A percentile compares a stretch with the other conserved stretches of the same genome.
Conservation (phyloP, 2,797 vertebrate genomes). For the Botia kubotai region DNA sequence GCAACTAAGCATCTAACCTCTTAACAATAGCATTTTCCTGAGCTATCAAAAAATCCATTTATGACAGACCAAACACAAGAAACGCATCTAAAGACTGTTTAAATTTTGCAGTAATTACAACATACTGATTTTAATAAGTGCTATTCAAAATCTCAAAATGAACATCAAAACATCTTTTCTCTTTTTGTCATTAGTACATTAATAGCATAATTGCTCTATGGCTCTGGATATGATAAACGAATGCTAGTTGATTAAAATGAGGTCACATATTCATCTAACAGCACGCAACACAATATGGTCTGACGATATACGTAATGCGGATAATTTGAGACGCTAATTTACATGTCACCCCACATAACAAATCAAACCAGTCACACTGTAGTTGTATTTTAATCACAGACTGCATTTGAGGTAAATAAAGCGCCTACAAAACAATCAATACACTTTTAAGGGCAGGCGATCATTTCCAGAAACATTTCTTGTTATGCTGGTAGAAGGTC, state of each 20-base stretch:
- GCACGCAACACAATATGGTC: neutral
- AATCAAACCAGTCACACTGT: neutral
- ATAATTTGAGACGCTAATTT: constrained; percentile 4
- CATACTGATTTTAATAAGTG: neutral
- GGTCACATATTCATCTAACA: constrained; percentile 1
- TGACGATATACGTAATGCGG: neutral
- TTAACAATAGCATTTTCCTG: too few relatives aligned
- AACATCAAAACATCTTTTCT: neutral
- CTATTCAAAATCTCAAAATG: neutral
- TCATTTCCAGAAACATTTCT: too few relatives aligned
- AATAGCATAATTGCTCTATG: neutral
- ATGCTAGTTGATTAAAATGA: neutral
- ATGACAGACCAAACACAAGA: too few relatives aligned
- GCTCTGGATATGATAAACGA: neutral
- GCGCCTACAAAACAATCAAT: too few relatives aligned
- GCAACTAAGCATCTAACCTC: too few relatives aligned
- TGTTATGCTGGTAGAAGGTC: too few relatives aligned
- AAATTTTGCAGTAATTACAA: too few relatives aligned
- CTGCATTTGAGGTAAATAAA: too few relatives aligned
- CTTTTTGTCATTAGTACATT: neutral
- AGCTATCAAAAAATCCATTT: too few relatives aligned
- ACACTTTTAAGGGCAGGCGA: too few relatives aligned
- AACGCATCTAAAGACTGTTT: too few relatives aligned
- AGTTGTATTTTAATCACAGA: neutral
- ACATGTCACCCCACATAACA: neutral